Percentiles rank a stretch among this genome's conserved stretches.
phyloP scores from a whole-genome alignment of 2,888 invertebrate species.

The Alentia gelatinosa region DNA sequence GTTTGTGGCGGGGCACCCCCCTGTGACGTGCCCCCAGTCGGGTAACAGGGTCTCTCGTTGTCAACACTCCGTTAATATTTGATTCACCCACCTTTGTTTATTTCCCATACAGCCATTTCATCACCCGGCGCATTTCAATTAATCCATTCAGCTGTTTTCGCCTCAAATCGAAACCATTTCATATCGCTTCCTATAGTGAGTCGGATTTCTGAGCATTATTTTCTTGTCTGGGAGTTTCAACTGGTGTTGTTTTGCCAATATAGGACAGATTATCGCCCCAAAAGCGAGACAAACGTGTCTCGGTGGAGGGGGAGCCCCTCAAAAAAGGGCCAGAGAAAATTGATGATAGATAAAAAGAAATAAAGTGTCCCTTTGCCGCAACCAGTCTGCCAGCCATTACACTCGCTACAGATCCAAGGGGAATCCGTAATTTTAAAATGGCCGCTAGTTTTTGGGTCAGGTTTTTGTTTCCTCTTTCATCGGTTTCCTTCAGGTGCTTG shows the following conservation, averaged over 20 bases:
- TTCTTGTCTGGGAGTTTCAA: not conserved
- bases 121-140: too few relatives aligned
- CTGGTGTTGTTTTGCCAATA: not conserved
- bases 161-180: too few relatives aligned
- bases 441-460: not conserved
- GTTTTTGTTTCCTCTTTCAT: not conserved
- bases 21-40: too few relatives aligned
- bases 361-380: not conserved
- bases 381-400: conserved; percentile 6
- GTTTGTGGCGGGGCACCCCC: too few relatives aligned
- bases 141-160: too few relatives aligned
- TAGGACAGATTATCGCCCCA: not conserved
- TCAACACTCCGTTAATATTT: too few relatives aligned
- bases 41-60: too few relatives aligned
- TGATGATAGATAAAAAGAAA: not conserved
- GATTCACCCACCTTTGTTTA: too few relatives aligned
- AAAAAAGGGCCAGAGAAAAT: not conserved
- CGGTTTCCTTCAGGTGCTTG: not conserved
- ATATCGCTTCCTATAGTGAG: too few relatives aligned
- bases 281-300: not conserved
- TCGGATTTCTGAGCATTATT: too few relatives aligned
- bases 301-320: not conserved
- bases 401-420: not conserved
- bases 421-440: not conserved
- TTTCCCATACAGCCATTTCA: too few relatives aligned